Evolutionary conservation across 2,797 vertebrate genomes (phyloP), one percentile per base, ranked within the genome.

Genomic region (Botia kubotai): DNA sequence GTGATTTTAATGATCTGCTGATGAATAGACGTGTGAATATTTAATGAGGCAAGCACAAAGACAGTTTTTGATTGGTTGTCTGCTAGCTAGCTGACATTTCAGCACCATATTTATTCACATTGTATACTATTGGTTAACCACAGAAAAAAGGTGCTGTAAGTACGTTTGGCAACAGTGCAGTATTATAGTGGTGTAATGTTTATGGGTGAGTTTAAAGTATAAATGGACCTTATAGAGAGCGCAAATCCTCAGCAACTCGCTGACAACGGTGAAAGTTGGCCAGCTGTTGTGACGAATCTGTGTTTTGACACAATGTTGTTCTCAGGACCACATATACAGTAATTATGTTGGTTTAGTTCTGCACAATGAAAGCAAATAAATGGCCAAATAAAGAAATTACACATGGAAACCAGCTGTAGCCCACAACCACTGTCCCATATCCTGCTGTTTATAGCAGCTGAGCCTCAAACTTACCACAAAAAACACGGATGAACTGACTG

Each of bases 371-470:
- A 88, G 86, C 86, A 92, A 92, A 92, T 83, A 91, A 92, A 92
- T 89, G 72, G 8, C 21, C 60, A 63, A 86, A 84, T 29, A 19
- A 82, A 43, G 77, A 89, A 90, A 90, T 88, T 83, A 88, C 92
- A 85, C 88, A 89, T 66, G 83, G 81, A 84, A 83, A 85, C 80
- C 75, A 87, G 88, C 89, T 89, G 88, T 88, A 88, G 90, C 90
- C 89, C 65, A 72, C 87, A 88, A 89, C 84, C 91, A 92, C 79
- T 89, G 90, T 93, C 89, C 92, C 92, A 93, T 91, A 93, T 91
- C 92, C 86, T 77, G 26, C 80, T 85, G 81, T 83, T 80, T 84
- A 83, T 67, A 69, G 65, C 79, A 19, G 55, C 62, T 73, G 67
- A 39, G 62, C 63, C 36, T 39, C 33, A 66, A 16, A 39, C 43